Conservation (phyloP, 2,113 vertebrate genomes). For the Bos taurus region DNA sequence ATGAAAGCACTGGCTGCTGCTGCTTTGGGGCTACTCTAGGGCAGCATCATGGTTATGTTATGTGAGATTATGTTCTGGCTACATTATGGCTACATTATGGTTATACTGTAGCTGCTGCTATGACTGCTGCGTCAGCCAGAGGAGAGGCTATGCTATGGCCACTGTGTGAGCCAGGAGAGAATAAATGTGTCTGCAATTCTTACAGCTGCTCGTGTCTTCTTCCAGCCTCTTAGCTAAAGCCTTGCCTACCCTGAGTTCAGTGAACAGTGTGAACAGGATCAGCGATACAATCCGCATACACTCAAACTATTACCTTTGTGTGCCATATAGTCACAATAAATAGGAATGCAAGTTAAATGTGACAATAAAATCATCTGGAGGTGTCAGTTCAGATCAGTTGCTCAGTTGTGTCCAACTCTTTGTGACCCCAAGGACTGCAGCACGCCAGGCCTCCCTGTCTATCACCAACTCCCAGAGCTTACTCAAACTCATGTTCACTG, state of each 20-base stretch:
- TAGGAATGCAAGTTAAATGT: background rate
- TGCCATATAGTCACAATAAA: background rate
- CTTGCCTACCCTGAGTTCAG: background rate
- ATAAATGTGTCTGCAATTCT: background rate
- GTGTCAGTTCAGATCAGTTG: background rate
- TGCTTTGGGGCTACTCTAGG: background rate
- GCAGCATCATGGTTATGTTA: background rate
- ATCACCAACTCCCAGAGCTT: background rate
- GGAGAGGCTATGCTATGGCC: background rate
- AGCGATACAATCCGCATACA: background rate
- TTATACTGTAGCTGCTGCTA: background rate
- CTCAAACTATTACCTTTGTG: background rate
- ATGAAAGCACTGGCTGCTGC: background rate
- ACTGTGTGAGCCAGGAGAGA: background rate
- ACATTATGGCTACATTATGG: background rate
- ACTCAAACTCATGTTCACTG: background rate
- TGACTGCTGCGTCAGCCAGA: background rate
- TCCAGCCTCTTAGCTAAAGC: background rate
- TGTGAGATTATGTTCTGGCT: background rate
- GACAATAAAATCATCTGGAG: slow-evolving; percentile 8
- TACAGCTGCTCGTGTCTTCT: background rate
- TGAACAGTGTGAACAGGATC: background rate
- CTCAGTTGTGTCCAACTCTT: background rate
- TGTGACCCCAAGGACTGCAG: background rate
- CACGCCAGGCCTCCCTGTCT: background rate